Evolutionary conservation across 2,797 vertebrate species (phyloP), one percentile per base, ranked within the genome.

Genomic region (Geotrypetes seraphini): DNA sequence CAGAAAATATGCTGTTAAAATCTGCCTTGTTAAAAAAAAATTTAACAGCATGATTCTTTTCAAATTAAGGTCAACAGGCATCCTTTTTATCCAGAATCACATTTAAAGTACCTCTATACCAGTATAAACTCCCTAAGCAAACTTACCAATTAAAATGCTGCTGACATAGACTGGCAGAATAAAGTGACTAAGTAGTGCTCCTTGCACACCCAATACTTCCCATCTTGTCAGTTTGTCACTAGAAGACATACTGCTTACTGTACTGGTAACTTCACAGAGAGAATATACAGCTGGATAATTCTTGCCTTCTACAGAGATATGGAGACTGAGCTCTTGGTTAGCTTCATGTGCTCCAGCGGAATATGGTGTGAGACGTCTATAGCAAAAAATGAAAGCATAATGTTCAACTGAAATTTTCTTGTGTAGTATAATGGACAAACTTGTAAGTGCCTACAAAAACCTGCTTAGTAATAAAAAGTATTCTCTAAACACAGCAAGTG

Each of bases 161-260:
- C 65, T 83, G 48, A 91, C 72, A 13, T 97, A 99, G 37, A 97
- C 16, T 0, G 93, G 96, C 23, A 99, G 87, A 1, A 94, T 86
- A 44, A 97, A 96, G 64, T 93, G 88, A 66, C 92, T 95, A 25
- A 99, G 78, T 50, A 99, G 50, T 0, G 92, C 92, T 18, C 93
- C 96, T 61, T 99, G 94, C 31, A 91, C 69, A 45, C 96, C 96
- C 12, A 97, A 58, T 25, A 96, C 92, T 55, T 93, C 87, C 93
- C 96, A 97, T 50, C 88, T 87, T 10, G 85, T 90, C 43, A 97
- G 45, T 43, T 99, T 99, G 75, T 99, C 94, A 25, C 81, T 89
- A 22, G 81, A 49, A 0, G 91, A 94, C 91, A 97, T 92, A 43
- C 92, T 96, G 57, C 84, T 76, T 36, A 83, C 34, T 57, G 68